Conservation (phyloP, 2,888 invertebrate species). For the Drosophila mulleri region DNA sequence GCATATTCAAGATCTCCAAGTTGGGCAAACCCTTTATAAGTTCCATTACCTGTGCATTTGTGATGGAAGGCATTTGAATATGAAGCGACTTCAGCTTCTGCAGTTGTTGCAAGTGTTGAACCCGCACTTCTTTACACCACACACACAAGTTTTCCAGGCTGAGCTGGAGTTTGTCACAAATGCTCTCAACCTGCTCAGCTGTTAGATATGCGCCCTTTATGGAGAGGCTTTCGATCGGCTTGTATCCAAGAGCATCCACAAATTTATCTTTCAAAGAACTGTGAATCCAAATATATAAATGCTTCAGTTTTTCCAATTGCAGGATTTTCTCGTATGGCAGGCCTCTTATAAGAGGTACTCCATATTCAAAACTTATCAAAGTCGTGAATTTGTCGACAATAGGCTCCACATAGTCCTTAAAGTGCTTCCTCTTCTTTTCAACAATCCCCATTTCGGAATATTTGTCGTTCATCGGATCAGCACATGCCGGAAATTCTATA, state of each 20-base stretch:
- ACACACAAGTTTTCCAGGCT: background rate
- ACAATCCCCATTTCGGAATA: fast-evolving
- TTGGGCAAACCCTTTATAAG: background rate
- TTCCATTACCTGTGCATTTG: background rate
- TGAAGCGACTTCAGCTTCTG: background rate
- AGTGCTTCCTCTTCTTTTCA: background rate
- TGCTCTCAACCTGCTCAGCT: background rate
- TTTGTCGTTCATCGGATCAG: background rate
- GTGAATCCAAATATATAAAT: slow-evolving; percentile 2
- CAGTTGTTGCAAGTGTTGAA: background rate
- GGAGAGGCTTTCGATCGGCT: background rate
- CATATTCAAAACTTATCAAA: background rate
- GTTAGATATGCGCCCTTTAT: background rate
- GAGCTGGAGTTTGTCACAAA: background rate
- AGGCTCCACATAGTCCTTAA: background rate
- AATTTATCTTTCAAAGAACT: background rate
- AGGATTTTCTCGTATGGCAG: background rate
- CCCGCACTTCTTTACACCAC: background rate
- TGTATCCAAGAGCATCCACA: background rate
- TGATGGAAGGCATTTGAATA: background rate
- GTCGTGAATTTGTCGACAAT: background rate
- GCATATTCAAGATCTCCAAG: background rate
- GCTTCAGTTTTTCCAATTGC: background rate
- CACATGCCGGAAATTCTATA: background rate
- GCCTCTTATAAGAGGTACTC: background rate